A percentile compares a stretch with the other conserved stretches of the same genome.
Evolutionary conservation across 2,113 vertebrate genomes (phyloP).

Genomic region (Eudyptes chrysolophus): DNA sequence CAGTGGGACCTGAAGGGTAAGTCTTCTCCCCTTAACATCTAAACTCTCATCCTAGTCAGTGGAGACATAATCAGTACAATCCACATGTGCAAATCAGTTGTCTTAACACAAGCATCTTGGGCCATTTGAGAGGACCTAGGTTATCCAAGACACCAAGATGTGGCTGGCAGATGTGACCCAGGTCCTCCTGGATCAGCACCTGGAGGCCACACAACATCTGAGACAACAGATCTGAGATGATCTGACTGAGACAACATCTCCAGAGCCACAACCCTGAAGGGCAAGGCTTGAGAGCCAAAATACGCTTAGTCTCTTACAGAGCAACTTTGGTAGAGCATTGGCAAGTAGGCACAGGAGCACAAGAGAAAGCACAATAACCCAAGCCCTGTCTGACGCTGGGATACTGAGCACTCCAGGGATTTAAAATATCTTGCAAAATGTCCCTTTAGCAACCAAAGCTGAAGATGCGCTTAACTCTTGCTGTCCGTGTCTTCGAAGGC

Average conservation of each 20-base stretch:
- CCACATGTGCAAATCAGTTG: background rate
- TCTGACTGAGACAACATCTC: background rate
- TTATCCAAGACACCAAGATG: background rate
- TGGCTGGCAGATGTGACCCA: background rate
- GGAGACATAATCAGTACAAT: background rate
- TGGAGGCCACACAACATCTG: background rate
- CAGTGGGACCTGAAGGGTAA: background rate
- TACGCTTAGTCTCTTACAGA: background rate
- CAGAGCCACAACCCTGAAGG: background rate
- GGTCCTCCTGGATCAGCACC: background rate
- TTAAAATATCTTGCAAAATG: background rate
- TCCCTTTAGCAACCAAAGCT: background rate
- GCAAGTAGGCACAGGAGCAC: background rate
- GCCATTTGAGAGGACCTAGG: background rate
- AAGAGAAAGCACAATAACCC: background rate
- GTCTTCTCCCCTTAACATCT: background rate
- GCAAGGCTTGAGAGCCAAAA: background rate
- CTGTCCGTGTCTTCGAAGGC: background rate
- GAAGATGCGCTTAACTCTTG: background rate
- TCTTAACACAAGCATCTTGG: background rate
- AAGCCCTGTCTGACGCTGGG: background rate
- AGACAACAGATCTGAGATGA: too few relatives aligned
- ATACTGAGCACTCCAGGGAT: background rate
- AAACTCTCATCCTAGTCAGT: background rate
- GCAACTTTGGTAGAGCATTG: background rate